Percentiles rank a stretch among this genome's conserved stretches.
Conservation (phyloP, 2,113 vertebrate genomes). For the Heloderma charlesbogerti region DNA sequence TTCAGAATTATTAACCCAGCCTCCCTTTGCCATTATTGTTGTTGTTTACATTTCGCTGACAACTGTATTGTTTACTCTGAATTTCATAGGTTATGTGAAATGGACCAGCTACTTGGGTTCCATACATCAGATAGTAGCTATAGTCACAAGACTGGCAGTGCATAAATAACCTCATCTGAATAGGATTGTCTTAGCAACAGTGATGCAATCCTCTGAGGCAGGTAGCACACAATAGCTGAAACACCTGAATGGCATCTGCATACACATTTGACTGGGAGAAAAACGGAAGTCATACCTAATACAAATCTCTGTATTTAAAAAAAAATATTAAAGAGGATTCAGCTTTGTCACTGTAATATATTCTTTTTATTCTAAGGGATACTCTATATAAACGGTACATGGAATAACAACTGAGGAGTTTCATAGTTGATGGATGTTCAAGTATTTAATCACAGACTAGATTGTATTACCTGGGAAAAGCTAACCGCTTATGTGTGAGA, state of each 20-base stretch:
- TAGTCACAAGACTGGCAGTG: neutral
- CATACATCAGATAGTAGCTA: neutral
- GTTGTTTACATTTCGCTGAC: neutral
- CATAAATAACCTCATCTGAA: neutral
- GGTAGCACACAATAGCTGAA: neutral
- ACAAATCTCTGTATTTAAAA: slow-evolving; percentile 39
- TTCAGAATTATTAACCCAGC: neutral
- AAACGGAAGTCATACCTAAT: neutral
- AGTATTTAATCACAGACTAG: slow-evolving; percentile 19
- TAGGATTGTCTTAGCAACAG: neutral
- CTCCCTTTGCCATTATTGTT: neutral
- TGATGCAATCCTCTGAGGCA: neutral
- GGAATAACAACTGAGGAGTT: slow-evolving; percentile 23
- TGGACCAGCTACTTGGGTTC: neutral
- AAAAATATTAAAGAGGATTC: slow-evolving; percentile 51
- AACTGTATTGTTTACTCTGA: neutral
- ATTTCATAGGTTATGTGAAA: too few relatives aligned
- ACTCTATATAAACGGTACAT: slow-evolving; percentile 50
- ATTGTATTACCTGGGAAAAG: slow-evolving; percentile 36
- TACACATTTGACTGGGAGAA: neutral
- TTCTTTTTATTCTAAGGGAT: slow-evolving; percentile 28
- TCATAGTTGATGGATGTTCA: slow-evolving; percentile 26
- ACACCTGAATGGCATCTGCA: neutral
- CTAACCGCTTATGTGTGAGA: slow-evolving; percentile 34
- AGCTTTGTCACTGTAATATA: slow-evolving; percentile 31